Conservation (phyloP, 2,797 vertebrate species). For the Sebastes itinus region DNA sequence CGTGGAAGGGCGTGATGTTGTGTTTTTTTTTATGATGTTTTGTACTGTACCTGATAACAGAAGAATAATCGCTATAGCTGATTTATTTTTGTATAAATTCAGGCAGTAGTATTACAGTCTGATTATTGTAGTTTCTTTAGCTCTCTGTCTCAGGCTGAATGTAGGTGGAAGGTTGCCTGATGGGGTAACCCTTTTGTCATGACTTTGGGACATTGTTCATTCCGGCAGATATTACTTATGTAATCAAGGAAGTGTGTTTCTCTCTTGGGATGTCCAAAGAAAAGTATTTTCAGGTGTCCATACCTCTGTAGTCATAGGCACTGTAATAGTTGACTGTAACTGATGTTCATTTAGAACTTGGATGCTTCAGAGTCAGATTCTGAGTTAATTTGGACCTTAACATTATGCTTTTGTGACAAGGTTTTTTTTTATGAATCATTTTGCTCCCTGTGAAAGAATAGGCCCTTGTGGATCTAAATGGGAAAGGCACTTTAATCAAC, state of each 20-base stretch:
- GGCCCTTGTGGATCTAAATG: constrained; percentile 13
- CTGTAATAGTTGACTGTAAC: constrained; percentile 41
- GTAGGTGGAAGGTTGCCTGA: constrained; percentile 35
- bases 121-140: constrained; percentile 73
- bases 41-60: constrained; percentile 66
- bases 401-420: constrained; percentile 58
- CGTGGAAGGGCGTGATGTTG: no score
- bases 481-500: not conserved
- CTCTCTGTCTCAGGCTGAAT: constrained; percentile 51
- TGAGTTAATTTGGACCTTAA: constrained; percentile 26
- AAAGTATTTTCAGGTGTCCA: constrained; percentile 54
- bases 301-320: constrained; percentile 53
- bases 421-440: constrained; percentile 35
- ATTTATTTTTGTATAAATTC: constrained; percentile 81
- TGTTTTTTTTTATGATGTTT: constrained; percentile 57
- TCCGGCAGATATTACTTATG: constrained; percentile 32
- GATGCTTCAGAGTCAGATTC: constrained; percentile 23
- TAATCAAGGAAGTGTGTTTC: constrained; percentile 18
- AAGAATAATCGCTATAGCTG: constrained; percentile 69
- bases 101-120: constrained; percentile 73
- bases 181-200: constrained; percentile 25
- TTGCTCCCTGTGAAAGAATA: constrained; percentile 44
- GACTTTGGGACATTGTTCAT: constrained; percentile 31
- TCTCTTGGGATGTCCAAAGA: constrained; percentile 50
- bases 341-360: constrained; percentile 3